Conservation (phyloP, 1,140 invertebrate species). For the Drosophila persimilis region DNA sequence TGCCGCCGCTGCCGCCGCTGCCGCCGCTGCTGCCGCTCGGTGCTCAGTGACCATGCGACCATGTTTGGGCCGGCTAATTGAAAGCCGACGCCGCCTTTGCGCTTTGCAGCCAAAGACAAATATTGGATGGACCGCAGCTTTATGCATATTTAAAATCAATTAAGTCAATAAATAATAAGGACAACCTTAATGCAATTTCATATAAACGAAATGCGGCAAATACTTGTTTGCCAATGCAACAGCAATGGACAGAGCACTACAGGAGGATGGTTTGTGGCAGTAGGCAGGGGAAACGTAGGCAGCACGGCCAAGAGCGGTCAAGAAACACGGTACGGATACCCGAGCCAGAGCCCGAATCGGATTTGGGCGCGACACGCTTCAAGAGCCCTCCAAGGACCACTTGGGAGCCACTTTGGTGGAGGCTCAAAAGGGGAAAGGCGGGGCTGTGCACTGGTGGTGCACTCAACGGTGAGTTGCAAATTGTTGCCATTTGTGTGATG, state of each 20-base stretch:
- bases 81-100: constrained; percentile 58
- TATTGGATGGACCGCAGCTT: constrained; percentile 77
- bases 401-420: constrained; percentile 4
- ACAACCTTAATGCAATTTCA: constrained; percentile 75
- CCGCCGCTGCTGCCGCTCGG: constrained; percentile 4
- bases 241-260: constrained; percentile 5
- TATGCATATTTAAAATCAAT: constrained; percentile 83
- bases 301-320: constrained; percentile 15
- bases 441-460: constrained; percentile 12
- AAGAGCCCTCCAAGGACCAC: constrained; percentile 13
- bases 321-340: constrained; percentile 20
- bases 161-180: constrained; percentile 82
- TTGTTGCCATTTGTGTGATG: constrained; percentile 33
- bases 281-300: too few species aligned
- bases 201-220: constrained; percentile 43
- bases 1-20: constrained; percentile 3
- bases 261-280: not conserved
- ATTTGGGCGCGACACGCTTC: constrained; percentile 50
- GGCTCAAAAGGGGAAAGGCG: not conserved
- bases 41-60: not conserved
- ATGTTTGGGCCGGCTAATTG: constrained; percentile 63
- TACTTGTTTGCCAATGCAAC: constrained; percentile 37
- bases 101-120: constrained; percentile 70
- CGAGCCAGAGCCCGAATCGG: constrained; percentile 18
- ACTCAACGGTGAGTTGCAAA: constrained; percentile 49